phyloP scores from a whole-genome alignment of 2,888 invertebrate species.

The Dolomedes plantarius region DNA sequence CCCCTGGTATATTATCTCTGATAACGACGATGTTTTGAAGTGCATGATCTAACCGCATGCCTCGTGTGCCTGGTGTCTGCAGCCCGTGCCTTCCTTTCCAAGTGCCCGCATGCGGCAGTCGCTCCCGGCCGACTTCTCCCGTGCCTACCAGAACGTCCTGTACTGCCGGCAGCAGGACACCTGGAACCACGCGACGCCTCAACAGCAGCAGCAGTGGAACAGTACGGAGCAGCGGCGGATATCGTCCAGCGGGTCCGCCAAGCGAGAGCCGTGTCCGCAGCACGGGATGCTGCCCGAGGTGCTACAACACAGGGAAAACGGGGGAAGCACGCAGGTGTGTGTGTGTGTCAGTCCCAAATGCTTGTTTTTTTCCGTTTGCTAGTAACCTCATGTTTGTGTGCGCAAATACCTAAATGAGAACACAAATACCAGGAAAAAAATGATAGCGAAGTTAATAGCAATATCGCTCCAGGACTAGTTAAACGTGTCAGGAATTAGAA shows the following conservation, averaged over 20 bases:
- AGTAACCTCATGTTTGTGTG: too few relatives aligned
- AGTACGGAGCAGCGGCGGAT: slow-evolving; percentile 40
- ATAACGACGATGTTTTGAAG: background rate
- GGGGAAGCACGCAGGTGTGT: slow-evolving; percentile 56
- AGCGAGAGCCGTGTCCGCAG: slow-evolving; percentile 57
- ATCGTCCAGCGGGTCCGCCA: slow-evolving; percentile 23
- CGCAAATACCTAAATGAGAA: too few relatives aligned
- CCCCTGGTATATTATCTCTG: too few relatives aligned
- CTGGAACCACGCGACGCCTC: slow-evolving; percentile 8
- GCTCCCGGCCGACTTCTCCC: slow-evolving; percentile 65
- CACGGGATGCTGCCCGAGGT: slow-evolving; percentile 55
- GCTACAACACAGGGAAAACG: slow-evolving; percentile 58
- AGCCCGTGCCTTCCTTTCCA: slow-evolving; percentile 62
- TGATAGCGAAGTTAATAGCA: too few relatives aligned
- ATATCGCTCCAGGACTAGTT: too few relatives aligned
- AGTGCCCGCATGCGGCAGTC: slow-evolving; percentile 65
- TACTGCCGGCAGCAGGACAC: slow-evolving; percentile 57
- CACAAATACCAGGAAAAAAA: too few relatives aligned
- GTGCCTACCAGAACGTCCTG: slow-evolving; percentile 66
- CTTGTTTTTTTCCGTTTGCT: too few relatives aligned
- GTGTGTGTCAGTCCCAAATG: too few relatives aligned
- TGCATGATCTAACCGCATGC: slow-evolving; percentile 25
- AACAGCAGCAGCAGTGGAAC: slow-evolving; percentile 31
- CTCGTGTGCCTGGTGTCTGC: background rate
- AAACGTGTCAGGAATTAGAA: too few relatives aligned